Evolutionary conservation across 2,113 vertebrate genomes (phyloP).

Genomic region (Lasiurus borealis): DNA sequence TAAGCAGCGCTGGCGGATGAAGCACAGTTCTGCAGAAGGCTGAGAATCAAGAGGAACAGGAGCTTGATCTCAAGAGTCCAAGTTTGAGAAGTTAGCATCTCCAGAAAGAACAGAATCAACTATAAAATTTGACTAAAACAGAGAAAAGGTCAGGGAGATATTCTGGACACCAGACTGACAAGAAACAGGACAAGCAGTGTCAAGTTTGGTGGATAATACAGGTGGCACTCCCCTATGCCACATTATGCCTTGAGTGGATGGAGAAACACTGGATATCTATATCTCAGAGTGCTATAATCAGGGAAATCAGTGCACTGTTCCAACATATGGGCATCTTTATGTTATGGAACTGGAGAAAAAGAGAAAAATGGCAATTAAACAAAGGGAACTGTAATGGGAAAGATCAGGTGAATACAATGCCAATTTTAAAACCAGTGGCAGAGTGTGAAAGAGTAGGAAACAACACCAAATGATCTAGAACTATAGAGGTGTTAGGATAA

Average conservation of each 20-base stretch:
- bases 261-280: not conserved
- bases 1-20: not conserved
- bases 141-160: not conserved
- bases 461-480: not conserved
- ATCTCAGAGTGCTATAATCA: not conserved
- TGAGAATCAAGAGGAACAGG: not conserved
- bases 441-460: not conserved
- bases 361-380: not conserved
- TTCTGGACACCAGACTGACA: not conserved
- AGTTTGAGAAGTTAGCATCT: not conserved
- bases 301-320: not conserved
- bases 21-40: not conserved
- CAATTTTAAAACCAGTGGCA: not conserved
- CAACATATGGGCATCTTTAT: not conserved
- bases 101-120: not conserved
- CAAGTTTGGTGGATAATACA: not conserved
- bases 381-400: not conserved
- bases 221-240: not conserved
- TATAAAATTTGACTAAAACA: not conserved
- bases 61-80: not conserved
- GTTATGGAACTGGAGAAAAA: not conserved
- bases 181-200: not conserved
- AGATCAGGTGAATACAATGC: not conserved
- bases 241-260: not conserved
- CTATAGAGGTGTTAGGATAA: not conserved